phyloP scores from a whole-genome alignment of 2,888 invertebrate genomes.

The Xanthorhoe designata region DNA sequence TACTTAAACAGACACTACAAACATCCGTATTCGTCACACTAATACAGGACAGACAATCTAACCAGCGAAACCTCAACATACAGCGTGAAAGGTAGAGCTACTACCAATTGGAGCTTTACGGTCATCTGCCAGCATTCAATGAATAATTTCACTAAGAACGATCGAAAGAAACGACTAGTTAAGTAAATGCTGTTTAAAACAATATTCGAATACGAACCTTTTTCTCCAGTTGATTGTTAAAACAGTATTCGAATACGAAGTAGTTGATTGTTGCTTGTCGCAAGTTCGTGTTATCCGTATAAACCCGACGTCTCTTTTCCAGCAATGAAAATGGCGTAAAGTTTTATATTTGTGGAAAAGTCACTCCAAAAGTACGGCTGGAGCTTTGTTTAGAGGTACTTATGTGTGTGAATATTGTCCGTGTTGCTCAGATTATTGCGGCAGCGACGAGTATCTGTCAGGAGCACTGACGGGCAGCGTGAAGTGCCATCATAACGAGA shows the following conservation, averaged over 20 bases:
- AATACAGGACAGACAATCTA: too few species aligned
- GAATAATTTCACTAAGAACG: too few species aligned
- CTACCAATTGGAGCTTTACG: too few species aligned
- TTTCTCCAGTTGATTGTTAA: background rate
- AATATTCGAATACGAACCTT: too few species aligned
- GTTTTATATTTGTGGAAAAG: background rate
- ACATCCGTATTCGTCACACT: too few species aligned
- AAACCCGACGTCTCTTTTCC: background rate
- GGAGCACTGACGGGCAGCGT: slow-evolving; percentile 41
- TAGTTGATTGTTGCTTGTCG: background rate
- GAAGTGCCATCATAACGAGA: slow-evolving; percentile 53
- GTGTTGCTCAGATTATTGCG: slow-evolving; percentile 21
- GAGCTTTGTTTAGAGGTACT: slow-evolving; percentile 1
- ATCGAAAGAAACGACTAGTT: background rate
- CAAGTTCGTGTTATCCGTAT: background rate
- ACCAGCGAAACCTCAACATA: too few species aligned
- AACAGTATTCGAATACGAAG: too few species aligned
- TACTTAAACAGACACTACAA: too few species aligned
- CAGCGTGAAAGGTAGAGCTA: too few species aligned
- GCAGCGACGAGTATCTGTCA: slow-evolving; percentile 32
- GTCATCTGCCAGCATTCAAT: background rate
- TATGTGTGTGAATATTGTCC: slow-evolving; percentile 4
- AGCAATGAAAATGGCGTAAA: slow-evolving; percentile 5
- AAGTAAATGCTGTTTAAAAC: background rate
- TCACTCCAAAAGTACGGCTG: slow-evolving; percentile 1